Evolutionary conservation across 1,140 invertebrate genomes (phyloP), one percentile per base, ranked within the genome.

Genomic region (Drosophila pallidifrons): DNA sequence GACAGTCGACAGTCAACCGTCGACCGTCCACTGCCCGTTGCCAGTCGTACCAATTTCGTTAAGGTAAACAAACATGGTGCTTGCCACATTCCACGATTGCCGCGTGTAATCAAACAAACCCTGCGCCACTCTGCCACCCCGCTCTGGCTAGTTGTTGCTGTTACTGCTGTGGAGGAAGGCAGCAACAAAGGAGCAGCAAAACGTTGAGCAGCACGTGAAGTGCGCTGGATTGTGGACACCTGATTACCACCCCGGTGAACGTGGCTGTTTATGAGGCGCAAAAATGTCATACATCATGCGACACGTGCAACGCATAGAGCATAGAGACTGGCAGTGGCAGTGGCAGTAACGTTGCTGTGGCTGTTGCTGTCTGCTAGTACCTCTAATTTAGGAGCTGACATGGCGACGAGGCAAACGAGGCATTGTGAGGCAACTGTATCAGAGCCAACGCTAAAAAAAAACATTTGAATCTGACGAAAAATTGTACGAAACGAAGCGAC

Each of bases 251-350:
- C 45, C 45, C 64, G 52, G 45, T 32, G 43, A 72, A 59, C 59
- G 75, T 66, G 75, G 67, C 70, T 88, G 85, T 83, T 88, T 88
- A 88, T 88, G 85, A 82, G 75, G 83, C 85, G 85, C 85, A 83
- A 89, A 87, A 88, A 83, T 89, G 85, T 89, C 83, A 89, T 88
- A 83, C 83, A 88, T 88, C 83, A 87, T 89, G 65, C 81, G 77
- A 88, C 83, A 80, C 70, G 61, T 74, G 74, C 66, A 47, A 51
- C 7, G 47, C 20, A 47, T 51, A 60, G 25, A 35, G 57, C 35
- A 38, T 38, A 38, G 35, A 38, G 32, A 32, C 1, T 32, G 32
- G 32, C 32, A 7, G 35, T 38, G 35, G 35, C 35, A 38, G 35
- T 38, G 35, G 2, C n/a, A 35, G 63, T 16, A 57, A 45, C 49